phyloP scores from a whole-genome alignment of 2,797 vertebrate genomes.

The Momotus momota region DNA sequence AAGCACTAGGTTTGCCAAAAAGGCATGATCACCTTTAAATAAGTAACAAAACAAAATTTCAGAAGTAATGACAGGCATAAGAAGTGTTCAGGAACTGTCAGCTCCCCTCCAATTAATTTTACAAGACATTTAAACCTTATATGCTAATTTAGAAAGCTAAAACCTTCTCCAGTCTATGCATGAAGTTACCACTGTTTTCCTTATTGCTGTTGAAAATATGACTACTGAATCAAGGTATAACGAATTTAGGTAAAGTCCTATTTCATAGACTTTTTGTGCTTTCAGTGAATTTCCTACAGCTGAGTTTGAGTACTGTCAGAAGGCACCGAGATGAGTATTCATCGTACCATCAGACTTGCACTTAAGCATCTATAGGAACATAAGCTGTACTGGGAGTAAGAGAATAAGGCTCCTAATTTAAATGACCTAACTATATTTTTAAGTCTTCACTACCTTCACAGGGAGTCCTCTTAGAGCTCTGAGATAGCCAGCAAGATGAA shows the following conservation, averaged over 20 bases:
- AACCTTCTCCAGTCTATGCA: not conserved
- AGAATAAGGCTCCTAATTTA: not conserved
- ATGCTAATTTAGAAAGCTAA: not conserved
- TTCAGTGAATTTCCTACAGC: rapidly evolving
- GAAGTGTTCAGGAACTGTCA: not conserved
- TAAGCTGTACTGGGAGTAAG: not conserved
- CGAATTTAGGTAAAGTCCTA: not conserved
- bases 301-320: not conserved
- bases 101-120: not conserved
- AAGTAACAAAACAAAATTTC: not conserved
- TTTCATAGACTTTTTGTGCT: not conserved
- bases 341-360: not conserved
- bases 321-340: not conserved
- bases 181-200: not conserved
- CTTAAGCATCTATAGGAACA: not conserved
- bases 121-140: not conserved
- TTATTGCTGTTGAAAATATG: not conserved
- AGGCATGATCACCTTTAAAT: not conserved
- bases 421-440: not conserved
- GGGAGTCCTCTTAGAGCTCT: not conserved
- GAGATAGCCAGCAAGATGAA: not conserved
- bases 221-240: not conserved
- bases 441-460: not conserved
- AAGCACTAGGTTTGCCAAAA: not conserved
- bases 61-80: not conserved